A percentile compares a stretch with the other conserved stretches of the same genome.
Evolutionary conservation across 2,113 vertebrate genomes (phyloP).

Genomic region (Uria lomvia): DNA sequence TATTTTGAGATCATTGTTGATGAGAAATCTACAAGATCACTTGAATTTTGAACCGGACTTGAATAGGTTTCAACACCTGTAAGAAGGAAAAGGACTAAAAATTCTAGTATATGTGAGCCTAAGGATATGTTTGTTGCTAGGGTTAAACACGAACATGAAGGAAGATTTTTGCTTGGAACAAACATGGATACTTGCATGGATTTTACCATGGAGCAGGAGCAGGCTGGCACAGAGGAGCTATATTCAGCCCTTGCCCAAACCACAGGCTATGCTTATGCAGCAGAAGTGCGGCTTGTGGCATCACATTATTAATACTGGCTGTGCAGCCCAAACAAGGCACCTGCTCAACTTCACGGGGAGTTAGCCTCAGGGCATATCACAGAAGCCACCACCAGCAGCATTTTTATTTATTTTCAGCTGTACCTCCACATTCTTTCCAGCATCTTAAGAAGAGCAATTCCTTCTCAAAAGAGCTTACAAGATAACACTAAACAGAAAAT

Average conservation of each 20-base stretch:
- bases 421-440: background rate
- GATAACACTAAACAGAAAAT: background rate
- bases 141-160: background rate
- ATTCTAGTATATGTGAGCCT: background rate
- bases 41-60: background rate
- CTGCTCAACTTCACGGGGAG: background rate
- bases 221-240: background rate
- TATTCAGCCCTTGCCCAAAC: background rate
- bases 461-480: background rate
- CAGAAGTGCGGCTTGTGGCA: background rate
- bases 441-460: background rate
- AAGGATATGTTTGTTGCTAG: background rate
- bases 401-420: background rate
- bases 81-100: background rate
- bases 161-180: background rate
- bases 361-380: background rate
- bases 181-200: background rate
- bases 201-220: background rate
- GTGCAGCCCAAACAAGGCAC: background rate
- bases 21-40: background rate
- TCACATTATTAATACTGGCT: background rate
- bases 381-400: background rate
- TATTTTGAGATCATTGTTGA: background rate
- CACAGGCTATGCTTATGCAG: background rate
- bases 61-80: background rate